These are phyloP conservation scores for Sebastolobus alascanus DNA, from an alignment of 2,797 vertebrate genomes.

Conservation along the genomic window DNA sequence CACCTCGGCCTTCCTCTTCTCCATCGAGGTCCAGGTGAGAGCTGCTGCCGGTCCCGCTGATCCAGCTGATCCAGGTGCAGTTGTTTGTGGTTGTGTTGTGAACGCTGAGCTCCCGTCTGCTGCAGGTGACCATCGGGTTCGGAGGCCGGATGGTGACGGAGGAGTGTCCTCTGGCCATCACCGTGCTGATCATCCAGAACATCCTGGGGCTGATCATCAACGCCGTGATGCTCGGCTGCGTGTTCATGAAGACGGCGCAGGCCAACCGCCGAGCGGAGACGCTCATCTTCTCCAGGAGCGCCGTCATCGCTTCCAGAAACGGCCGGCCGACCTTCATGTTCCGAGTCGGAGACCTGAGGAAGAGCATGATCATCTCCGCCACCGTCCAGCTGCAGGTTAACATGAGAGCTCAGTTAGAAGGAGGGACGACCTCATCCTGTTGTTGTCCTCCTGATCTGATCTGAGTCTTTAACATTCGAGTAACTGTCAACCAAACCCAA, in stretches of 20 bases:
- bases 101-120: not conserved
- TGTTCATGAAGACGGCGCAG: constrained; percentile 99
- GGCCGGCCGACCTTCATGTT: constrained; percentile 97
- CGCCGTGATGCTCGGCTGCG: constrained; percentile 96
- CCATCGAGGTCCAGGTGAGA: constrained; percentile 95
- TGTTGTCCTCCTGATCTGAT: not conserved
- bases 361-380: constrained; percentile 99
- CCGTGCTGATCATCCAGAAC: constrained; percentile 95
- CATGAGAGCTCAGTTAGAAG: too few species aligned
- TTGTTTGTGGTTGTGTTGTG: not conserved
- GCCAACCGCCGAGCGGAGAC: constrained; percentile 96
- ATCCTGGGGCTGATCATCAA: constrained; percentile 98
- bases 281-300: constrained; percentile 96
- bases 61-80: not conserved
- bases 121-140: constrained; percentile 95
- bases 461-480: not conserved
- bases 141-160: constrained; percentile 98
- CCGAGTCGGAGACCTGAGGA: constrained; percentile 94
- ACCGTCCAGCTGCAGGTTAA: constrained; percentile 96
- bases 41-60: fast-evolving
- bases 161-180: constrained; percentile 95
- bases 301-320: constrained; percentile 92
- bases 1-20: constrained; percentile 97
- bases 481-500: not conserved
- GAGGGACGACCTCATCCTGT: not conserved